Evolutionary conservation across 2,888 invertebrate genomes (phyloP), one percentile per base, ranked within the genome.

Genomic region (Pyrrhia umbra): DNA sequence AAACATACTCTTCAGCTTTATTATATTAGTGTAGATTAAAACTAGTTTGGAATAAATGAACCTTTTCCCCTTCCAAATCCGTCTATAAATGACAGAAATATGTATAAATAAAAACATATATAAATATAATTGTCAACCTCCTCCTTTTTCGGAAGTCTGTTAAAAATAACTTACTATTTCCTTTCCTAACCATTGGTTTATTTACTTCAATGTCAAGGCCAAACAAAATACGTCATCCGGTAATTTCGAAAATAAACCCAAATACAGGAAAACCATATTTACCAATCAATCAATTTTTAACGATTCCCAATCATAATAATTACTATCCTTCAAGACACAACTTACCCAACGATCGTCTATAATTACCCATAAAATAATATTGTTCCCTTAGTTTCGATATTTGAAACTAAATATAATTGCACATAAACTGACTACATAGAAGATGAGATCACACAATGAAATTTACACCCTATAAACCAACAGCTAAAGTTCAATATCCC

Each of bases 321-420:
- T 13, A 63, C 39, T 6, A 23, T 9, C 6, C 13, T 25, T 16
- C 3, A 34, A 4, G 9, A 10, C 21, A 20, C 10, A 25, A 21
- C 5, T 20, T 23, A 40, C 15, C 5, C 34, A 18, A 9, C 20
- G 8, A 39, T 27, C 27, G 4, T 21, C 30, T 10, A 34, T 49
- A 49, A 56, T 62, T 42, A 18, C 6, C 20, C 23, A 40, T 37
- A 50, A 75, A 75, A 54, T 46, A 39, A 25, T 30, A 39, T 15
- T 21, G 4, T 27, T 15, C n/a, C 39, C 18, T 43, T 54, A 73
- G 60, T 54, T 74, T 40, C 16, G 20, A 46, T 59, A n/a, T 49
- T 56, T 49, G 42, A 45, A 23, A 71, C 51, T 56, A 52, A 61
- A 66, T 54, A 63, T 57, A 71, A 69, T 69, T 63, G 54, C 42